Conservation (phyloP, 2,888 invertebrate species). For the Bombyx huttoni region DNA sequence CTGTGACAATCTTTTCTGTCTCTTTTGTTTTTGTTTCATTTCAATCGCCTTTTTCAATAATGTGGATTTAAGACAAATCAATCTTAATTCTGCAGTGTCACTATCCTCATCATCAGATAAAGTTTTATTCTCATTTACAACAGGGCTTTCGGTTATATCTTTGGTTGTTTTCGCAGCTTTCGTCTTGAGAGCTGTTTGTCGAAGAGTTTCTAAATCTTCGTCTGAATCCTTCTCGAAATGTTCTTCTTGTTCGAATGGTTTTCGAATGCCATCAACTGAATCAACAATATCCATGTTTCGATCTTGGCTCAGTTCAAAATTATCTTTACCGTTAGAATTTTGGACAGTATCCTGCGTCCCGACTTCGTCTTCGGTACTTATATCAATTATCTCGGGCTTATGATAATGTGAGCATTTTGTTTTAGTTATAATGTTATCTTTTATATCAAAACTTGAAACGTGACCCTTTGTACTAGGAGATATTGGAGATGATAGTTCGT, state of each 20-base stretch:
- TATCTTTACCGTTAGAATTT: neutral
- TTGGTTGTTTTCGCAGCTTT: slow-evolving; percentile 34
- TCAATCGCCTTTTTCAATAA: slow-evolving; percentile 76
- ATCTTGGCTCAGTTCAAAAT: slow-evolving; percentile 7
- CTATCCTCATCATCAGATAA: slow-evolving; percentile 68
- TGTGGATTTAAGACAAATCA: slow-evolving; percentile 79
- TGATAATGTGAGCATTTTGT: neutral
- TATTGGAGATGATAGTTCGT: slow-evolving; percentile 13
- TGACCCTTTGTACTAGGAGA: slow-evolving; percentile 12
- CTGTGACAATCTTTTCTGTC: slow-evolving; percentile 45
- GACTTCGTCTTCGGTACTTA: neutral
- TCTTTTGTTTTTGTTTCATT: slow-evolving; percentile 61
- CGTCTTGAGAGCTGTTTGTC: slow-evolving; percentile 59
- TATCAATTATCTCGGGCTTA: neutral
- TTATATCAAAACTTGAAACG: slow-evolving; percentile 5
- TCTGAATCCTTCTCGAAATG: slow-evolving; percentile 40
- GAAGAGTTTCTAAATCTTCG: slow-evolving; percentile 56
- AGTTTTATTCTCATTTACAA: slow-evolving; percentile 16
- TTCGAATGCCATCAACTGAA: slow-evolving; percentile 12
- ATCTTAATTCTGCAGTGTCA: slow-evolving; percentile 74
- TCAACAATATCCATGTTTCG: slow-evolving; percentile 20
- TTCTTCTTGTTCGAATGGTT: slow-evolving; percentile 9
- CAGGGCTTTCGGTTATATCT: slow-evolving; percentile 9
- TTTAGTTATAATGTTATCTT: slow-evolving; percentile 1
- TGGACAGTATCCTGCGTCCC: neutral